Base-by-base conservation (phyloP, 2,113 vertebrate species). In the Peromyscus californicus region DNA sequence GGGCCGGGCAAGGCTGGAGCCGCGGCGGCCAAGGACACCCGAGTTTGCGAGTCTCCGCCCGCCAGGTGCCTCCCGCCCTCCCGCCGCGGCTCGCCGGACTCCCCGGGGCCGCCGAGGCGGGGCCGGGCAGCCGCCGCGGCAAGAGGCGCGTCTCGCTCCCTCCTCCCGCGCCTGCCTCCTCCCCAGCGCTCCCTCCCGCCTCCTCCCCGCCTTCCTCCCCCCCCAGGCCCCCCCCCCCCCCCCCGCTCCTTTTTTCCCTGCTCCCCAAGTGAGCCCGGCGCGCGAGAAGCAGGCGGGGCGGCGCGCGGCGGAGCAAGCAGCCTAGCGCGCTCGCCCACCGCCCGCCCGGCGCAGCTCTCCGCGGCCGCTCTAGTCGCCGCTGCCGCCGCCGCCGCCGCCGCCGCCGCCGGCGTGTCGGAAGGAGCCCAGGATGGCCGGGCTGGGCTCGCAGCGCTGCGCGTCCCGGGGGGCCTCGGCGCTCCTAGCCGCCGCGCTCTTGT, bases 21-120 rank as follows among this genome's bases (percentile, higher is more conserved):
- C 33, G 95, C 97, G 76, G 97, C 98, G 98, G 92, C 98, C 99
- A 98, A 98, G 98, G 98, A 98, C 98, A 96, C 98, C 83, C 89
- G 98, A 99, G 98, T 99, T 99, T 88, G 96, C 95, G 97, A 98
- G 97, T 98, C 98, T 86, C 97, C 95, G 94, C 95, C 98, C 97
- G 95, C 98, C 95, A 97, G 94, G 97, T 42, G 92, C 94, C 98
- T 98, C 95, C 97, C 96, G 74, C 98, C 97, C 89, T 98, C 95
- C 94, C 86, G 90, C 93, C 93, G 36, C 92, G 82, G 72, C 93
- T 89, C 86, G 95, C 97, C 98, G 98, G 98, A 95, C 98, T 83
- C 88, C 95, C 98, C 86, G 70, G 95, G 96, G 96, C 98, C 59
- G 95, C 97, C 63, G 93, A 94, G 97, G 97, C 97, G 92, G 95